Base-by-base conservation (phyloP, 2,113 vertebrate genomes). In the Notothenia rossii region DNA sequence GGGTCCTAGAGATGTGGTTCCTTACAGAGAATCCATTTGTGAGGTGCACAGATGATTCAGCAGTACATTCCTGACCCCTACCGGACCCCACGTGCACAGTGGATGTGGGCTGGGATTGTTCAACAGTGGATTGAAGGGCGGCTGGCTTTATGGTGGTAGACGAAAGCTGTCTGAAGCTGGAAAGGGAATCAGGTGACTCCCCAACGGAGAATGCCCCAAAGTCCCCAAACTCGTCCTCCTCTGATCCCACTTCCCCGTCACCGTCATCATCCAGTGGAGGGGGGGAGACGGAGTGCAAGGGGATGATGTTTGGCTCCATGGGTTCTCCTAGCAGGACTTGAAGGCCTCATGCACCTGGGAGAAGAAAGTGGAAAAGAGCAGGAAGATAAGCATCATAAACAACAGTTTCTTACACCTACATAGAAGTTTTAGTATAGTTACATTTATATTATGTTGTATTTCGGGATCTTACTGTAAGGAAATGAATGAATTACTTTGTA, bases 261-360 rank as follows among this genome's bases (percentile, higher is more conserved):
- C 64, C 69, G 9, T 81, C 82, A 45, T 95, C 96, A 75, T 97
- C 96, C 77, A 97, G 89, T 1, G 95, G 96, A 71, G 96, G 96
- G 2, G 96, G 96, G 53, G 97, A 96, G 54, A 96, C 96, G 81
- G 97, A 96, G 76, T 97, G 97, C 91, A 97, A 95, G 85, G 94
- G 95, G 88, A 96, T 95, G 77, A 97, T 91, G 75, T 96, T 95
- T 77, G 97, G 96, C 94, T 99, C 98, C 98, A 99, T 98, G 85
- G 87, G 46, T 76, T 95, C 93, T 75, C 90, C 86, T 79, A 85
- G 91, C 66, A 61, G 91, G 87, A 90, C 66, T 84, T 84, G 84
- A 88, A 60, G 86, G 89, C 91, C 91, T 93, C 91, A 90, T 95
- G 92, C 71, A 94, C 90, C 96, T 97, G 64, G 0, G 74, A 45